Percentiles rank a stretch among this genome's conserved stretches.
Evolutionary conservation across 2,113 vertebrate species (phyloP).

Genomic region (Scartelaos histophorus): DNA sequence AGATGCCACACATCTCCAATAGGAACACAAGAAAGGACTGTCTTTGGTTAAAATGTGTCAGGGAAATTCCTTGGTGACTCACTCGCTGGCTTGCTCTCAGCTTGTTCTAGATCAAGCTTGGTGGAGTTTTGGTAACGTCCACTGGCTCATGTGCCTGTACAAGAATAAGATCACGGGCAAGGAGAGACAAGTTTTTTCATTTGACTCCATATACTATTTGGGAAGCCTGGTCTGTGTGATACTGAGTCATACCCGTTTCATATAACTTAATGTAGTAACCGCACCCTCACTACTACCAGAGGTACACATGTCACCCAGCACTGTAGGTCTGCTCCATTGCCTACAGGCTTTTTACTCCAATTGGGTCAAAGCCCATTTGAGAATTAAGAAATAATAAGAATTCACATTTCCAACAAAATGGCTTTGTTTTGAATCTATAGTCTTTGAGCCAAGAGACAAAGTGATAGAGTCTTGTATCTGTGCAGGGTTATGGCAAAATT

Average conservation of each 20-base stretch:
- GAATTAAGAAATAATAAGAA: slow-evolving; percentile 43
- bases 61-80: slow-evolving; percentile 72
- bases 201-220: slow-evolving; percentile 21
- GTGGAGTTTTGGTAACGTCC: slow-evolving; percentile 48
- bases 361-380: slow-evolving; percentile 56
- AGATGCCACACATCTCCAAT: slow-evolving; percentile 24
- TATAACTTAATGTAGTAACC: slow-evolving; percentile 42
- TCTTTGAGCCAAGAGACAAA: slow-evolving; percentile 16
- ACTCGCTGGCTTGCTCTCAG: slow-evolving; percentile 28
- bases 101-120: slow-evolving; percentile 41
- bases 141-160: slow-evolving; percentile 28
- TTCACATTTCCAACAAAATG: slow-evolving; percentile 38
- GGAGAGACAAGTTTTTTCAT: slow-evolving; percentile 19
- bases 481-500: slow-evolving; percentile 12
- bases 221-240: slow-evolving; percentile 35
- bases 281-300: slow-evolving; percentile 36
- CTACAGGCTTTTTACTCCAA: slow-evolving; percentile 35
- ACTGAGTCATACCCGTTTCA: slow-evolving; percentile 55
- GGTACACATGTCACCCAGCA: slow-evolving; percentile 5
- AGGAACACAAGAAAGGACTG: slow-evolving; percentile 47
- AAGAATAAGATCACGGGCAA: slow-evolving; percentile 11
- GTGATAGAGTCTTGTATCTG: slow-evolving; percentile 17
- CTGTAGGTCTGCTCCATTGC: slow-evolving; percentile 39
- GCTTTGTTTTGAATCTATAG: slow-evolving; percentile 17
- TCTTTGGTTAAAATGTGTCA: slow-evolving; percentile 49